Evolutionary conservation across 2,113 vertebrate genomes (phyloP).

Genomic region (Gila orcuttii): DNA sequence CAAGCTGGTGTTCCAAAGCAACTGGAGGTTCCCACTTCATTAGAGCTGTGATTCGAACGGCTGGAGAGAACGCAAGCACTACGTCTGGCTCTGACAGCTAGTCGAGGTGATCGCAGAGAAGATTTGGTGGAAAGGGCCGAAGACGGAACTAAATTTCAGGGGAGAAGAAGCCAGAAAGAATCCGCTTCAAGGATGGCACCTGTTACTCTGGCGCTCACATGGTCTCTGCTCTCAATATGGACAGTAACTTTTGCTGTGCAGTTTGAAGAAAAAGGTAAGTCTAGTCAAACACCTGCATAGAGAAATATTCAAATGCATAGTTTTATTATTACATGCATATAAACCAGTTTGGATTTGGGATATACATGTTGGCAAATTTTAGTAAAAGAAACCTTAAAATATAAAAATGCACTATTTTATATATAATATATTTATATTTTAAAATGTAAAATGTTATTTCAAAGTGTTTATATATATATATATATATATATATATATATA

Average conservation of each 20-base stretch:
- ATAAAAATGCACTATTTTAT: neutral
- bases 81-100: constrained; percentile 66
- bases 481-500: no score
- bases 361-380: neutral
- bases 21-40: constrained; percentile 70
- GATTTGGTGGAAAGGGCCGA: constrained; percentile 56
- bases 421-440: no score
- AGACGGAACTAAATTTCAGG: constrained; percentile 47
- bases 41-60: constrained; percentile 64
- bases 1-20: constrained; percentile 75
- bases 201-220: constrained; percentile 59
- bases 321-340: neutral
- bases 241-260: constrained; percentile 58
- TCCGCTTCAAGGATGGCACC: constrained; percentile 67
- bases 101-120: constrained; percentile 54
- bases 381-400: neutral
- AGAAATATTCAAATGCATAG: neutral
- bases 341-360: neutral
- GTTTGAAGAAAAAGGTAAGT: constrained; percentile 69
- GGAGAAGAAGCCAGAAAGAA: constrained; percentile 15
- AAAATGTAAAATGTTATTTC: no score
- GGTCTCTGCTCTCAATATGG: constrained; percentile 65
- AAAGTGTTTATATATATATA: no score
- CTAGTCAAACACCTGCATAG: constrained; percentile 3
- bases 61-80: constrained; percentile 53